Percentiles rank a stretch among this genome's conserved stretches.
Evolutionary conservation across 2,797 vertebrate species (phyloP).

Genomic region (Eulemur coronatus): DNA sequence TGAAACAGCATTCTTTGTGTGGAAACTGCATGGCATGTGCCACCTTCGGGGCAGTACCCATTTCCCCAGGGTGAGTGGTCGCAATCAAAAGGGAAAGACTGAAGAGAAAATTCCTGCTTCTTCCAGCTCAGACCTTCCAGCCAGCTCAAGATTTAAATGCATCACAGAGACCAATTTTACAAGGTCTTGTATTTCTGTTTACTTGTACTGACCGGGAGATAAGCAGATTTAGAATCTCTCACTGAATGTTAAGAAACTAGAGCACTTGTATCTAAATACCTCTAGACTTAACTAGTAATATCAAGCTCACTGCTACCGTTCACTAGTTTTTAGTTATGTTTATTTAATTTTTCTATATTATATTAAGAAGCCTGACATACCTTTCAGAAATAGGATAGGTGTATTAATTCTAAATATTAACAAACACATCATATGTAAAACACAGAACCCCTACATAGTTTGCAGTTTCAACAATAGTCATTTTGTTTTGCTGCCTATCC

Average conservation of each 20-base stretch:
- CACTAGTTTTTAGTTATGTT: background rate
- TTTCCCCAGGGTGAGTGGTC: background rate
- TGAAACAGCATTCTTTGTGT: conserved; percentile 23
- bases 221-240: background rate
- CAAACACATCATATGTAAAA: background rate
- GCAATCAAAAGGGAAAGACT: background rate
- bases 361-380: background rate
- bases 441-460: background rate
- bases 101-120: conserved; percentile 20
- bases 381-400: background rate
- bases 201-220: background rate
- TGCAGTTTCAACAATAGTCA: background rate
- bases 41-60: background rate
- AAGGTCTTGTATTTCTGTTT: background rate
- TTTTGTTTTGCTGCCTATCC: background rate
- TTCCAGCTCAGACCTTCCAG: background rate
- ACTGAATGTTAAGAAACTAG: background rate
- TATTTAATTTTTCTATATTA: background rate
- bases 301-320: background rate
- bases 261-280: background rate
- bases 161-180: background rate
- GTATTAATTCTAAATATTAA: background rate
- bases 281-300: background rate
- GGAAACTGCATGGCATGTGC: background rate
- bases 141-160: conserved; percentile 19